Conservation (phyloP, 2,113 vertebrate species). For the Centrocercus urophasianus region DNA sequence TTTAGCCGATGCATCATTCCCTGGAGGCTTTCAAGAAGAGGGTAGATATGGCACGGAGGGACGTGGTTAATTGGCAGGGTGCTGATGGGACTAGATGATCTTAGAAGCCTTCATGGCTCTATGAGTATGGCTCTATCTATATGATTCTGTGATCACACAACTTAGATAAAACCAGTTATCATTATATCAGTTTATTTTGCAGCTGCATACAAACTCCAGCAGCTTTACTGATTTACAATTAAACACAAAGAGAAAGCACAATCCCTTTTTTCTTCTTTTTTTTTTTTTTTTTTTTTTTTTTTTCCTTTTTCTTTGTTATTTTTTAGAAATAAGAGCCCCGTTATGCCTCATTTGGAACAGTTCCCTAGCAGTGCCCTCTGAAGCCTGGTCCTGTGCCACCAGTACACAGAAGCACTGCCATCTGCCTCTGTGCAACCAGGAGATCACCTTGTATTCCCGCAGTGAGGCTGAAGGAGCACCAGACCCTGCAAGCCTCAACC, state of each 20-base stretch:
- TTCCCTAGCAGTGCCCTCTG: neutral
- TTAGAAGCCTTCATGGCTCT: no score
- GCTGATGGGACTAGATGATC: no score
- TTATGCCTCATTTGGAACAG: neutral
- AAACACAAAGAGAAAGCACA: neutral
- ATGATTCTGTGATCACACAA: neutral
- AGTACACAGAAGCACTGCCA: neutral
- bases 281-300: neutral
- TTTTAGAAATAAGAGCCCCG: neutral
- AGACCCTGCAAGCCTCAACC: neutral
- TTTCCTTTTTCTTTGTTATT: neutral
- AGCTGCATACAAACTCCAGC: neutral
- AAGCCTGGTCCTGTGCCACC: neutral
- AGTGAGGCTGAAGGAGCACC: neutral
- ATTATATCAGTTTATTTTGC: neutral
- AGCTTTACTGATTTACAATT: neutral
- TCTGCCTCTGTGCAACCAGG: rapidly evolving
- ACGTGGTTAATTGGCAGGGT: no score
- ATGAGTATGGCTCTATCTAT: no score
- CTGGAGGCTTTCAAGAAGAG: no score
- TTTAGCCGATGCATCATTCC: neutral
- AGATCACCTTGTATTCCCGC: neutral
- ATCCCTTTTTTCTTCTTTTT: neutral
- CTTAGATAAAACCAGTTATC: neutral
- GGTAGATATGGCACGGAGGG: no score